Base-by-base conservation (phyloP, 2,797 vertebrate genomes). In the Momotus momota region DNA sequence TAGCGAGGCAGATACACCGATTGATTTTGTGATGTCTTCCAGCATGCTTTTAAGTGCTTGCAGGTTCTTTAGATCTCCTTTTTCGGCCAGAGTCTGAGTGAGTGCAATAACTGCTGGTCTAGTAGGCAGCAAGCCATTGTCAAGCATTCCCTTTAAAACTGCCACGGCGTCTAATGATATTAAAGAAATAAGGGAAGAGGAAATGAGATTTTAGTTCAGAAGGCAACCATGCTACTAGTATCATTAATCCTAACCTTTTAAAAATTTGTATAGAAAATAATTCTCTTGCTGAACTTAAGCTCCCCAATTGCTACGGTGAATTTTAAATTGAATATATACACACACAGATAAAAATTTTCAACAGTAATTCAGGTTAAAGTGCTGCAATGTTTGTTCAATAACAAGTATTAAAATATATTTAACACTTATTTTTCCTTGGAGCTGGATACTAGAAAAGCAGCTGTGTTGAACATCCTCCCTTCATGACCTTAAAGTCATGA, bases 1-100 rank as follows among this genome's bases (percentile, higher is more conserved):
- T 94, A 99, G 19, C 97, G 99, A 99, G 29, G 5, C 41, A 95
- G 98, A 98, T 40, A 99, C 26, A 80, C 94, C 97, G 91, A 98
- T 4, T 8, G 67, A 72, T 2, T 88, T 58, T 57, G 84, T 95
- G 2, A 98, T 23, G 7, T 43, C 93, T 57, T 96, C 96, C 10
- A 98, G 41, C 83, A 98, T 86, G 19, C 91, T 89, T 95, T 98
- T 95, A 93, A 99, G 97, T 73, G 95, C 96, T 77, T 98, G 87
- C 87, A 99, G 96, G 49, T 96, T 98, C 29, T 97, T 96, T 31
- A 98, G 0, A 22, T 99, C 97, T 26, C 99, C 99, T 5, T 97
- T 96, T 81, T 64, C 64, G 54, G 97, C 98, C 12, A 99, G 85
- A 5, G 97, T 92, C 96, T 99, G 98, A 85, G 98, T 91, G 81